A percentile compares a stretch with the other conserved stretches of the same genome.
Conservation (phyloP, 2,888 invertebrate genomes). For the Buathra laborator region DNA sequence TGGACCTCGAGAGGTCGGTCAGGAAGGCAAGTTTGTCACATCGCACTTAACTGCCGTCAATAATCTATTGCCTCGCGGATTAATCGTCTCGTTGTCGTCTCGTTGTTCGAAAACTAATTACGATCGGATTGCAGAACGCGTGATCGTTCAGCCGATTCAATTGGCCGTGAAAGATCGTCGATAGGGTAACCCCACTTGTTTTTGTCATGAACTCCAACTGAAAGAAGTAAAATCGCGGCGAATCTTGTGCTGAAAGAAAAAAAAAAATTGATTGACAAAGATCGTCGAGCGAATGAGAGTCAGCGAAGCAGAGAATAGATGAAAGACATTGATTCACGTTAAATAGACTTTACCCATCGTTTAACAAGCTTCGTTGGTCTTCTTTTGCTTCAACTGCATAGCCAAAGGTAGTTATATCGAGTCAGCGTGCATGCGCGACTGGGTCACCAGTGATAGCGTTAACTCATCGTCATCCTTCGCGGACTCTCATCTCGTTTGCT, state of each 20-base stretch:
- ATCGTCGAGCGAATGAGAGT: slow-evolving; percentile 62
- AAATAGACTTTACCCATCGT: slow-evolving; percentile 66
- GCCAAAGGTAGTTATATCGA: slow-evolving; percentile 63
- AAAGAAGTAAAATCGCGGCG: slow-evolving; percentile 10
- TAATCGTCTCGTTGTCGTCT: slow-evolving; percentile 16
- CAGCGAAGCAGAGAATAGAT: slow-evolving; percentile 64
- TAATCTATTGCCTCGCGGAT: background rate
- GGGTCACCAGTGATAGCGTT: slow-evolving; percentile 73
- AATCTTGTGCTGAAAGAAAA: slow-evolving; percentile 27
- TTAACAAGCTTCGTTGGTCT: slow-evolving; percentile 60
- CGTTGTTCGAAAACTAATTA: slow-evolving; percentile 3
- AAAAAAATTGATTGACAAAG: slow-evolving; percentile 55
- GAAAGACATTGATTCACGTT: slow-evolving; percentile 64
- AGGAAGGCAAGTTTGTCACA: background rate
- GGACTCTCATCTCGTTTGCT: slow-evolving; percentile 66
- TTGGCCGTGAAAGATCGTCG: slow-evolving; percentile 26
- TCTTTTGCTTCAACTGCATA: slow-evolving; percentile 52
- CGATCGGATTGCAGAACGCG: background rate
- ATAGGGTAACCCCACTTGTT: slow-evolving; percentile 3
- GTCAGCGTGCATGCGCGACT: slow-evolving; percentile 70
- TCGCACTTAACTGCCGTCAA: background rate
- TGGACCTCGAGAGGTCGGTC: background rate
- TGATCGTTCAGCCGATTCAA: slow-evolving; percentile 47
- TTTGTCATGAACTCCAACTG: background rate
- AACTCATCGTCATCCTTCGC: slow-evolving; percentile 71